Evolutionary conservation across 2,888 invertebrate species (phyloP).

Genomic region (Strigamia maritima): DNA sequence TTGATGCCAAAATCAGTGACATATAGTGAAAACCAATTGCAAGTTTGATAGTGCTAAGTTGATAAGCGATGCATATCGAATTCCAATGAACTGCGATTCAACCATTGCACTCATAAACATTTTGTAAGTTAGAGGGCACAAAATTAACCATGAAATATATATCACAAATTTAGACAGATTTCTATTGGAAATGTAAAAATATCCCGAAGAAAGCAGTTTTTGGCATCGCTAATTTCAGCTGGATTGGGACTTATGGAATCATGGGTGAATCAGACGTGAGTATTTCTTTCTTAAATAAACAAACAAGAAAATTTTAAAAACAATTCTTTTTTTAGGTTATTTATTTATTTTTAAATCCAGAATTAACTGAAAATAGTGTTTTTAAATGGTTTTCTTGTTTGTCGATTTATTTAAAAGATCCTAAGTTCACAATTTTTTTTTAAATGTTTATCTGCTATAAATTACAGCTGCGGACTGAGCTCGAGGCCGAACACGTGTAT

Average conservation of each 20-base stretch:
- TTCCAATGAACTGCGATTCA: background rate
- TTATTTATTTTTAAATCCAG: background rate
- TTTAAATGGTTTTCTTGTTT: background rate
- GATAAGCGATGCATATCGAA: background rate
- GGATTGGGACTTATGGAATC: background rate
- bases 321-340: background rate
- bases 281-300: background rate
- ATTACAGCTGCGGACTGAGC: constrained; percentile 39
- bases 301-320: background rate
- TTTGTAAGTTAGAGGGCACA: too few species aligned
- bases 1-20: background rate
- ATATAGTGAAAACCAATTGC: background rate
- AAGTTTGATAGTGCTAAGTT: background rate
- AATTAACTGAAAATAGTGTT: background rate
- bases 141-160: too few species aligned
- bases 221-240: background rate
- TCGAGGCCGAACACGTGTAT: constrained; percentile 64
- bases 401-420: background rate
- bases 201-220: background rate
- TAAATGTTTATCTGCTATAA: background rate
- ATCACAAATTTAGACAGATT: too few species aligned
- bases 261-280: constrained; percentile 1
- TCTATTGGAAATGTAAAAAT: too few species aligned
- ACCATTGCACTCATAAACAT: background rate
- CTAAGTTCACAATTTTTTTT: background rate